Evolutionary conservation across 92 coral and sea anemone species (phyloP), one percentile per base, ranked within the genome.

Genomic region (Phymanthus crucifer): DNA sequence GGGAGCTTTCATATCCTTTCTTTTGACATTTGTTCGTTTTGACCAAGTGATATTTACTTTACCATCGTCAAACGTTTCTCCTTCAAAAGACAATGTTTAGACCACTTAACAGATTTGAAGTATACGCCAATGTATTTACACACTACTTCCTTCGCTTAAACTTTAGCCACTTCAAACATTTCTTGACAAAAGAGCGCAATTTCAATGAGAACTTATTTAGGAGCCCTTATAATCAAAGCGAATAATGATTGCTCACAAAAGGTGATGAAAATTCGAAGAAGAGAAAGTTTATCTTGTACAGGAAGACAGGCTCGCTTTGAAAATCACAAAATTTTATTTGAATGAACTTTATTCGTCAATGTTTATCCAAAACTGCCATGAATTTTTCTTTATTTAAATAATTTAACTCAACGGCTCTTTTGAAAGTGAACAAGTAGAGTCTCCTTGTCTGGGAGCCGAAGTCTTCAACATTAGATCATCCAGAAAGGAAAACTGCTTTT

Each of bases 1-100:
- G 12, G 6, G 1, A 24, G 2, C 29, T 61, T 61, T 61, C 68
- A 61, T 61, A 61, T 61, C 68, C 68, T 27, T 61, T 29, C 26
- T 5, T 18, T 13, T 61, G 33, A 26, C 68, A 27, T 27, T n/a
- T 11, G 9, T 34, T 2, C 6, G 29, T 29, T n/a, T 14, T 61
- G 8, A 34, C 19, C 29, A 3, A 10, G 4, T 0, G 0, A 2
- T 61, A 29, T 61, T 61, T 61, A 61, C 68, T 27, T 61, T 61
- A 4, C 68, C 5, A 2, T 61, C 68, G 64, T 19, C 64, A 2
- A 54, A 43, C 16, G 48, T 43, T 43, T 10, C 12, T 61, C 26
- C 26, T 61, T 61, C 68, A 61, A 24, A 19, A 24, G 68, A 61
- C 33, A 61, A 61, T 61, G 68, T 61, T 61, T 61, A 27, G 68